Evolutionary conservation across 1,140 invertebrate genomes (phyloP), one percentile per base, ranked within the genome.

Genomic region (Drosophila eugracilis): DNA sequence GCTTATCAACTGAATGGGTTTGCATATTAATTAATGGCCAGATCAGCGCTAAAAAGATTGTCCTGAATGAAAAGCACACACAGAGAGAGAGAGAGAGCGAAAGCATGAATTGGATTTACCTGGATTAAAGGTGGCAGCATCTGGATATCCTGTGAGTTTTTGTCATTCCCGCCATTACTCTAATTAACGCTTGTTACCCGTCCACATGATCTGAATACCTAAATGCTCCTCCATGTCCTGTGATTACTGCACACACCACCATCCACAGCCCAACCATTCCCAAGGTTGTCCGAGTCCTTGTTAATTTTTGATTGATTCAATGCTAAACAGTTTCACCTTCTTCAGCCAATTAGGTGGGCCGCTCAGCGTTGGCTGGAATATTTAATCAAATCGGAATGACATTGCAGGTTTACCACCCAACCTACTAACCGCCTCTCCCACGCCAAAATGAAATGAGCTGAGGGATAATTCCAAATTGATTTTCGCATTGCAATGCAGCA

Each of bases 1-100:
- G 41, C 57, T 47, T 62, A 65, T 17, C 57, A 36, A 5, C 22
- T 37, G 60, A 59, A 47, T 73, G 74, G 52, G 45, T 63, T 28
- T 83, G 78, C 75, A 81, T 83, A 78, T 84, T 83, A 83, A 83
- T 78, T 84, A 84, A 83, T 83, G 76, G 69, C 52, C 62, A 83
- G 67, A 83, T 74, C 67, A 24, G 24, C 12, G 48, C 19, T 15
- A 44, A 26, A 28, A 37, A 12, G 41, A 39, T 42, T 24, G 26
- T 22, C 21, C 12, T 36, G 14, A 10, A 36, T 47, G 14, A n/a
- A n/a, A n/a, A n/a, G n/a, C n/a, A n/a, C n/a, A n/a, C n/a, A n/a
- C n/a, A n/a, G n/a, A n/a, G n/a, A n/a, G n/a, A n/a, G n/a, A 10
- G 14, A 45, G 15, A 19, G 19, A 17, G 10, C 4, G 4, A 28